These are phyloP conservation scores for Himalopsyche japonica DNA, from an alignment of 2,888 invertebrate genomes.

Conservation along the genomic window DNA sequence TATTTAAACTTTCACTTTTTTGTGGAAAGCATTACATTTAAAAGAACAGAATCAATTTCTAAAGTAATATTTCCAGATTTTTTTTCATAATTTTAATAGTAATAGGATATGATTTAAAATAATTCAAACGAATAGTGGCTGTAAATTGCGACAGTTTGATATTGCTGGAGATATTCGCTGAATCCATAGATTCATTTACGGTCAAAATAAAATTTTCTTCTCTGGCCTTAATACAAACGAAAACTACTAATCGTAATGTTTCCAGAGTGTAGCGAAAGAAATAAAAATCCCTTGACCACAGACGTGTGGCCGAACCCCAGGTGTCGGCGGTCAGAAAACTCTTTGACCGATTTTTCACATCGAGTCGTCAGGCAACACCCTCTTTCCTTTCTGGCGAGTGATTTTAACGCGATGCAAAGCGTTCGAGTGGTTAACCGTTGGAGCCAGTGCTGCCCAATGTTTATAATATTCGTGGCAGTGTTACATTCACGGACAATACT, in stretches of 20 bases:
- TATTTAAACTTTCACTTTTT: too few relatives aligned
- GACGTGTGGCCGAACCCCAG: conserved; percentile 7
- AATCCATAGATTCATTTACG: too few relatives aligned
- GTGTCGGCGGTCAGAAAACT: conserved; percentile 12
- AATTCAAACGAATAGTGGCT: too few relatives aligned
- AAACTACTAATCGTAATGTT: not conserved
- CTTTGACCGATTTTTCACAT: conserved; percentile 35
- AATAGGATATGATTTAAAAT: too few relatives aligned
- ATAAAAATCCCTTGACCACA: not conserved
- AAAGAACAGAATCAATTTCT: too few relatives aligned
- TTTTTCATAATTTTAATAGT: too few relatives aligned
- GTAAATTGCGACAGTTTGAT: too few relatives aligned
- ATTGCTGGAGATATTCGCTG: too few relatives aligned
- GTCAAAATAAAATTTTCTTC: not conserved
- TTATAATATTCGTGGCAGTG: not conserved
- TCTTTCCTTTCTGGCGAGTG: conserved; percentile 25
- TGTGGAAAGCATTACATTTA: too few relatives aligned
- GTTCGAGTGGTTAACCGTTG: not conserved
- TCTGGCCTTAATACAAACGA: not conserved
- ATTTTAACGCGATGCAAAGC: conserved; percentile 10
- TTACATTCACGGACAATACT: not conserved
- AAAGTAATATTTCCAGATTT: too few relatives aligned
- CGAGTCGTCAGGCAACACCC: conserved; percentile 8
- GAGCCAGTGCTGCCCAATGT: not conserved
- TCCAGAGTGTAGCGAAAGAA: not conserved